Conservation (phyloP, 2,797 vertebrate species). For the Jordanella pulchra region DNA sequence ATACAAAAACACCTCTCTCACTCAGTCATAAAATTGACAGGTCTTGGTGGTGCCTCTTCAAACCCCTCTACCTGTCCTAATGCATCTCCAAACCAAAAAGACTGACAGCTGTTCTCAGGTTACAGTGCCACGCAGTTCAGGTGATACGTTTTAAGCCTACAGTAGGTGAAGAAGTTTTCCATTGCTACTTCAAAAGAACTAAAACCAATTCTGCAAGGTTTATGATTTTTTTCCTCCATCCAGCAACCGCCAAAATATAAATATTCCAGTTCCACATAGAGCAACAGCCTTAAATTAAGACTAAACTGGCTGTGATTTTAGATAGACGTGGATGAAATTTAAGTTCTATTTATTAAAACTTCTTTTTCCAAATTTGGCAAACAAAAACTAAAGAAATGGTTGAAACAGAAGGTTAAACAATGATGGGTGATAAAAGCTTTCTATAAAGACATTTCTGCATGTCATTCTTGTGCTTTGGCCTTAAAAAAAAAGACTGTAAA, state of each 20-base stretch:
- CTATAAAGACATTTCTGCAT: conserved; percentile 59
- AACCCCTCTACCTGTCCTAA: conserved; percentile 22
- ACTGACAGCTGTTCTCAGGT: conserved; percentile 35
- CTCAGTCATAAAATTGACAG: conserved; percentile 69
- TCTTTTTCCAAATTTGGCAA: conserved; percentile 47
- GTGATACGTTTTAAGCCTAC: conserved; percentile 25
- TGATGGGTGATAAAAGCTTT: conserved; percentile 58
- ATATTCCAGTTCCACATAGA: conserved; percentile 40
- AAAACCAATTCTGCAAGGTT: conserved; percentile 42
- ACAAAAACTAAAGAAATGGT: conserved; percentile 44
- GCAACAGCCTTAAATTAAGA: conserved; percentile 14
- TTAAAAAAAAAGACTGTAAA: conserved; percentile 63
- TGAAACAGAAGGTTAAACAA: conserved; percentile 40
- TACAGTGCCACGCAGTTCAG: conserved; percentile 35
- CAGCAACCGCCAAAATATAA: conserved; percentile 35
- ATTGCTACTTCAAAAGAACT: conserved; percentile 52
- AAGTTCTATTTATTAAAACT: conserved; percentile 72
- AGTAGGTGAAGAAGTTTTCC: conserved; percentile 40
- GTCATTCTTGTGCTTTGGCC: conserved; percentile 83
- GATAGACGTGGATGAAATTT: conserved; percentile 51
- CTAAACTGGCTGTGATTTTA: conserved; percentile 20
- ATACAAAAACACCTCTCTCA: conserved; percentile 75
- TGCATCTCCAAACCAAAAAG: conserved; percentile 32
- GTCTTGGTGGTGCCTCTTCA: conserved; percentile 40
- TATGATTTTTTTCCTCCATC: conserved; percentile 22